Percentiles rank a stretch among this genome's conserved stretches.
phyloP scores from a whole-genome alignment of 2,113 vertebrate genomes.

The Antechinus flavipes region DNA sequence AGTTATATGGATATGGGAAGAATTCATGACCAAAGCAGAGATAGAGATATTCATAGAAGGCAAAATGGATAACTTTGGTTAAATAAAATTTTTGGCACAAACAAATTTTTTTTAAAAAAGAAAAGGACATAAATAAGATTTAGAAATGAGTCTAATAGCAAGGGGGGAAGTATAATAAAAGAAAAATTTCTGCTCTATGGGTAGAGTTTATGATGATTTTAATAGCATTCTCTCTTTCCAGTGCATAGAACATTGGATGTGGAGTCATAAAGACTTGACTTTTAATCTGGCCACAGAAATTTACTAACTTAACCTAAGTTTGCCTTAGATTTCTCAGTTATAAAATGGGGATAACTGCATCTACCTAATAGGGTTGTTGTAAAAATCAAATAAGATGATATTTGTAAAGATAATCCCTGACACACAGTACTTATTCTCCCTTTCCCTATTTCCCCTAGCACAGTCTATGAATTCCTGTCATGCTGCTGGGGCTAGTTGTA shows the following conservation, averaged over 20 bases:
- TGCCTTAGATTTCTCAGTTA: not conserved
- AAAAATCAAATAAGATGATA: not conserved
- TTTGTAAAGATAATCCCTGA: not conserved
- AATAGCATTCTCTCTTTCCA: not conserved
- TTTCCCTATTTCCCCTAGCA: not conserved
- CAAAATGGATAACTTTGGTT: not conserved
- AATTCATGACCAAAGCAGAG: not conserved
- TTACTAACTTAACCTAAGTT: not conserved
- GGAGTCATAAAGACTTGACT: not conserved
- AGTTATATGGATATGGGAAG: not conserved
- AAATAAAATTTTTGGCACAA: not conserved
- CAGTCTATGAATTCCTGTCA: not conserved
- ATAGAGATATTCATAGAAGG: not conserved
- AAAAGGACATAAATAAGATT: not conserved
- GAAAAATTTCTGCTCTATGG: not conserved
- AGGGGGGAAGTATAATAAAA: not conserved
- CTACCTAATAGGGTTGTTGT: not conserved
- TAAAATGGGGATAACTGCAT: not conserved
- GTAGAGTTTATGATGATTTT: not conserved
- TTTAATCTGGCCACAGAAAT: not conserved
- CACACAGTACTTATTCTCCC: not conserved
- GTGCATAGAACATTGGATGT: not conserved
- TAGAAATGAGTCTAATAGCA: not conserved
- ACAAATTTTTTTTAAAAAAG: not conserved
- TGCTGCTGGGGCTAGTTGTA: not conserved